phyloP scores from a whole-genome alignment of 2,113 vertebrate genomes.

The Scortum barcoo region DNA sequence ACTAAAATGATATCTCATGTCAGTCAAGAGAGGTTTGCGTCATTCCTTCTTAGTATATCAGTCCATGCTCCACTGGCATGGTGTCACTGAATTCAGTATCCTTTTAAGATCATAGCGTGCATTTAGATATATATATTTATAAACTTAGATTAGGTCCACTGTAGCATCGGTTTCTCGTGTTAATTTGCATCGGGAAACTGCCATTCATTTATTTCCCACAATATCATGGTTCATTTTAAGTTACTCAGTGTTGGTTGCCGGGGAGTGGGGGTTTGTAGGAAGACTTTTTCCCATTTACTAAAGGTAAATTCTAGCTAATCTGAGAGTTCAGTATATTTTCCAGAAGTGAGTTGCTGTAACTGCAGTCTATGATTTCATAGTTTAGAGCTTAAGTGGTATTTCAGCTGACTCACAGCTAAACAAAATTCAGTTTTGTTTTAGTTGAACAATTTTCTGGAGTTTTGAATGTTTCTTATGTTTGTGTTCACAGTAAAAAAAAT shows the following conservation, averaged over 20 bases:
- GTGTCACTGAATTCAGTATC: not conserved
- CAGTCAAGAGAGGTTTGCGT: not conserved
- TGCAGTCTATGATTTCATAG: not conserved
- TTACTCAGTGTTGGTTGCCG: not conserved
- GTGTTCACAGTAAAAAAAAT: not conserved
- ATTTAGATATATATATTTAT: not conserved
- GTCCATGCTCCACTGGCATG: not conserved
- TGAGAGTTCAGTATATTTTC: slow-evolving; percentile 15
- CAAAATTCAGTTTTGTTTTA: too few species aligned
- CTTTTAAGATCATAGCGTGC: slow-evolving; percentile 2
- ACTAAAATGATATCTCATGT: slow-evolving; percentile 2
- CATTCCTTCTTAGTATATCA: not conserved
- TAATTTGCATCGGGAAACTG: not conserved
- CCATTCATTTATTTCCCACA: not conserved
- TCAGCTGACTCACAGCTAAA: not conserved
- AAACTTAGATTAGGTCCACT: not conserved
- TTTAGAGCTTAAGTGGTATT: not conserved
- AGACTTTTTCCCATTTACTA: not conserved
- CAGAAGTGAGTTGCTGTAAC: not conserved
- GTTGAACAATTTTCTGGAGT: not conserved
- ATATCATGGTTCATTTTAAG: not conserved
- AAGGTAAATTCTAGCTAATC: slow-evolving; percentile 2
- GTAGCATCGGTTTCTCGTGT: not conserved
- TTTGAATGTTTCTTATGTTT: not conserved
- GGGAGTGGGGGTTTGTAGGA: not conserved